phyloP scores from a whole-genome alignment of 2,113 vertebrate species.

The Bombycilla garrulus region DNA sequence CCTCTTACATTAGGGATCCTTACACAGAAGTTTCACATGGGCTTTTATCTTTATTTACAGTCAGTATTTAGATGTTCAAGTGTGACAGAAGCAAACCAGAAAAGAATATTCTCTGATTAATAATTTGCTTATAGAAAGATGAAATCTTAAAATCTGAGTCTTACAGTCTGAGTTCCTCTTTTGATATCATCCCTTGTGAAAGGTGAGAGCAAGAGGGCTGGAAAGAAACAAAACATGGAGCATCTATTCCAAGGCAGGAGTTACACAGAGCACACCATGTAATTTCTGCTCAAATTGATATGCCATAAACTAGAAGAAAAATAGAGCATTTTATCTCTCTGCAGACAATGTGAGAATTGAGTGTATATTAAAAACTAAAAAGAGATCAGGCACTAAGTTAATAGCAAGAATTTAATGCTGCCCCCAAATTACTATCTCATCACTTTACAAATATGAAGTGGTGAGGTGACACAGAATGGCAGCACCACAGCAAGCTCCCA shows the following conservation, averaged over 20 bases:
- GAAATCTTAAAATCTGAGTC: neutral
- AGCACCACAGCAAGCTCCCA: neutral
- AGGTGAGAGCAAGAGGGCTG: neutral
- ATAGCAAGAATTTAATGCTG: neutral
- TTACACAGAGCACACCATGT: neutral
- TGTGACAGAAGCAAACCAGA: neutral
- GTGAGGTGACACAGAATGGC: neutral
- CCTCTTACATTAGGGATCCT: neutral
- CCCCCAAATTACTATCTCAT: neutral
- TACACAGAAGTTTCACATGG: neutral
- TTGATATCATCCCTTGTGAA: neutral
- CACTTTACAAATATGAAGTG: neutral
- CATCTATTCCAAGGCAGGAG: neutral
- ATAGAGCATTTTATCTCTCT: neutral
- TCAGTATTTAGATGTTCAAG: neutral
- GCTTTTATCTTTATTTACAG: neutral
- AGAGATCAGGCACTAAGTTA: neutral
- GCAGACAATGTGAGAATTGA: neutral
- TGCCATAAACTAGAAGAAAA: neutral
- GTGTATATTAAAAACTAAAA: neutral
- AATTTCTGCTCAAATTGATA: neutral
- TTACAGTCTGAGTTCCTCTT: neutral
- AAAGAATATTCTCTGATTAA: neutral
- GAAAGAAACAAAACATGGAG: neutral
- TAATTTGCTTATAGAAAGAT: neutral